These are phyloP conservation scores for Axis porcinus DNA, from an alignment of 2,113 vertebrate genomes.

Conservation along the genomic window DNA sequence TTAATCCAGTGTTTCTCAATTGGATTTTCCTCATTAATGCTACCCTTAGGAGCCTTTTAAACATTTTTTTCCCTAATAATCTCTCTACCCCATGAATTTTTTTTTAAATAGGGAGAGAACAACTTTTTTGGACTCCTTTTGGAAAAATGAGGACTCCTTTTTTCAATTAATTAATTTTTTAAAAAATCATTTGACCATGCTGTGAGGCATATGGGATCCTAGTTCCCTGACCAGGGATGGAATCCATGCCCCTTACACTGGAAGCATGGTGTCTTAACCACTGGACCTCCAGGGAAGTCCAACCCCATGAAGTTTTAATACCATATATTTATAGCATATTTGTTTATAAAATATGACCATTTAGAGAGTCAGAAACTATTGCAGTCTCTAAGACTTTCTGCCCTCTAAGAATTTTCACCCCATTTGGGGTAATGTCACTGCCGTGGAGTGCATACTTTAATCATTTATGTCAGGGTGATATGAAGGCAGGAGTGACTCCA, in stretches of 20 bases:
- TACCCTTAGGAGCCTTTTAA: neutral
- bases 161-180: neutral
- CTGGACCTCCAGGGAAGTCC: neutral
- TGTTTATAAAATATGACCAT: neutral
- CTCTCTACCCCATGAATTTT: neutral
- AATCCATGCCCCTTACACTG: neutral
- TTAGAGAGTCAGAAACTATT: neutral
- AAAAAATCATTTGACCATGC: neutral
- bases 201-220: neutral
- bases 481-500: rapidly evolving
- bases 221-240: neutral
- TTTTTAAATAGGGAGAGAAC: neutral
- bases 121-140: neutral
- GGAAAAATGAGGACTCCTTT: too few species aligned
- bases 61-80: neutral
- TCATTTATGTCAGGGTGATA: neutral
- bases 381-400: neutral
- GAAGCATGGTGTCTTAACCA: neutral
- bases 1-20: neutral
- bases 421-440: neutral
- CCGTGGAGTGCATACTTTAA: rapidly evolving
- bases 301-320: neutral
- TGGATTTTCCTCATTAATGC: neutral
- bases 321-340: neutral
- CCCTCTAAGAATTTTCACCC: neutral